Percentiles rank a stretch among this genome's conserved stretches.
These are phyloP conservation scores for Hypomecis atomaria DNA, from an alignment of 2,888 invertebrate species.

Conservation along the genomic window DNA sequence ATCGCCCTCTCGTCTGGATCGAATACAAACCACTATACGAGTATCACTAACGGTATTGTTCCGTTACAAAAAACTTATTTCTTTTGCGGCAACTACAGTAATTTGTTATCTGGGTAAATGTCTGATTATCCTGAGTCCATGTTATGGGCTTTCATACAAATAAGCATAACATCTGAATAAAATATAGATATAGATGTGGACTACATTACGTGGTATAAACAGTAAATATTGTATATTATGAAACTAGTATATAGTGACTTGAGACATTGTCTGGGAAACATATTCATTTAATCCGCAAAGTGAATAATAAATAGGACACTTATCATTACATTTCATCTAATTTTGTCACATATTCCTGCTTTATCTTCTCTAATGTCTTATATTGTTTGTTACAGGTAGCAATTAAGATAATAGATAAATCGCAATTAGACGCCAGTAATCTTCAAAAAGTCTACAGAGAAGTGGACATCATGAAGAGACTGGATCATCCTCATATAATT, in stretches of 20 bases:
- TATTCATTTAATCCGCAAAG: no score
- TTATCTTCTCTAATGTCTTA: neutral
- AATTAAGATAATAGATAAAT: conserved; percentile 98
- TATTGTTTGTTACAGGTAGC: conserved; percentile 90
- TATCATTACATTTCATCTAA: no score
- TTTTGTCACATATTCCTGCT: neutral
- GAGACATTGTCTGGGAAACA: no score
- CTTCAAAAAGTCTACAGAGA: conserved; percentile 98
- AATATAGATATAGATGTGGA: no score
- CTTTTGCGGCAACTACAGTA: conserved; percentile 19
- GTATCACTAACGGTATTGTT: conserved; percentile 59
- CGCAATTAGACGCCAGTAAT: conserved; percentile 95
- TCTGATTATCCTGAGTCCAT: conserved; percentile 32
- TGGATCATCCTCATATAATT: conserved; percentile 99
- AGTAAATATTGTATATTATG: no score
- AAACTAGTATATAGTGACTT: no score
- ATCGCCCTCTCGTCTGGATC: conserved; percentile 69
- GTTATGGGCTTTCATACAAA: conserved; percentile 6
- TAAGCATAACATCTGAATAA: no score
- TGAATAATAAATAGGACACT: no score
- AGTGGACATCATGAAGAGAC: conserved; percentile 98
- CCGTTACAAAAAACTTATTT: conserved; percentile 52
- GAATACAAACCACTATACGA: conserved; percentile 47
- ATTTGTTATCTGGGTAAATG: conserved; percentile 36
- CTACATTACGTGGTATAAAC: no score